These are phyloP conservation scores for Sialia sialis DNA, from an alignment of 2,113 vertebrate genomes.

Conservation along the genomic window DNA sequence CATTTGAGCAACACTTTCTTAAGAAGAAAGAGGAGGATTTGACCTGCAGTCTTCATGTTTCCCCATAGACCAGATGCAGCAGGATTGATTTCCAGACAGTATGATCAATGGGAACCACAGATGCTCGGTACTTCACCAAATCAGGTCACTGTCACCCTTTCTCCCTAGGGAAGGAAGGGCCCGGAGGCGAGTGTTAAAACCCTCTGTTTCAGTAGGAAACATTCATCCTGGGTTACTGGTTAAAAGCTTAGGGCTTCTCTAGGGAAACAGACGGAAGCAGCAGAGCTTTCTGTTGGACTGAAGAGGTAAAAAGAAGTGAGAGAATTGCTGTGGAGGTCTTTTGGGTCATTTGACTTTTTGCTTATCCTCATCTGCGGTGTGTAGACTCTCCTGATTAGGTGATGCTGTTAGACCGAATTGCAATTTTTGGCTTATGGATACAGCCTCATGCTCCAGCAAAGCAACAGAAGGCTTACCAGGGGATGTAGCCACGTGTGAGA, in stretches of 20 bases:
- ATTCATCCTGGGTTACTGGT: background rate
- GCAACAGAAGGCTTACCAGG: background rate
- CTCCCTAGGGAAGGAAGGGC: background rate
- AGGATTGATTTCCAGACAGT: conserved; percentile 25
- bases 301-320: background rate
- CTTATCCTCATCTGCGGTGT: background rate
- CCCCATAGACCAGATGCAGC: conserved; percentile 4
- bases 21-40: conserved; percentile 33
- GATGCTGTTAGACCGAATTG: background rate
- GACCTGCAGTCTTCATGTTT: conserved; percentile 29
- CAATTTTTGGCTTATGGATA: background rate
- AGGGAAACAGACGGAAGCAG: background rate
- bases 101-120: background rate
- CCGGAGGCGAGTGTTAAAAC: background rate
- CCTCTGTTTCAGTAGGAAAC: background rate
- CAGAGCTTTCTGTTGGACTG: background rate
- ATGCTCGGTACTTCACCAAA: background rate
- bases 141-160: conserved; percentile 32
- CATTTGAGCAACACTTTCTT: conserved; percentile 20
- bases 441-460: background rate
- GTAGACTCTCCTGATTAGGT: background rate
- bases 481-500: background rate
- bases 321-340: background rate
- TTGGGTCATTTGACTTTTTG: background rate
- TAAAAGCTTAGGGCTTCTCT: background rate